Evolutionary conservation across 1,140 invertebrate species (phyloP).

Genomic region (Habropoda laboriosa): DNA sequence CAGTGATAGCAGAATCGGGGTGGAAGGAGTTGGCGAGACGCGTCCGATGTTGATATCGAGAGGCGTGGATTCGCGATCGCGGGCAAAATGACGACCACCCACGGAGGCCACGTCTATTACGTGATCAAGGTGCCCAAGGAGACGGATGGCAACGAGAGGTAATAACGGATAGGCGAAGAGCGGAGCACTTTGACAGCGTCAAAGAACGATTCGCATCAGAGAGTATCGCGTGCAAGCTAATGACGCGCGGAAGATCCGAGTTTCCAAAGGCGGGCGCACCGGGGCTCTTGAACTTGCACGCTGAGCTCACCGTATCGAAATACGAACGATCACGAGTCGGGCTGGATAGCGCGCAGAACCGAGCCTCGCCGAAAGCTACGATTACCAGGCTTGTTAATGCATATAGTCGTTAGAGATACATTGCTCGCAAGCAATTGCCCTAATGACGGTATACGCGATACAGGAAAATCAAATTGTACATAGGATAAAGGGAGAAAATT

Average conservation of each 20-base stretch:
- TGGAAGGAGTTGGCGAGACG: too few relatives aligned
- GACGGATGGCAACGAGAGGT: slow-evolving; percentile 76
- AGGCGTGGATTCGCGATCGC: slow-evolving; percentile 50
- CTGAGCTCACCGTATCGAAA: background rate
- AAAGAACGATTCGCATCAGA: too few relatives aligned
- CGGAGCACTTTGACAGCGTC: too few relatives aligned
- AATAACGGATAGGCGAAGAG: slow-evolving; percentile 47
- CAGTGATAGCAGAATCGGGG: too few relatives aligned
- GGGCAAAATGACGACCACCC: slow-evolving; percentile 83
- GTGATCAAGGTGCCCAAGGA: slow-evolving; percentile 85
- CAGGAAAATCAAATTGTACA: too few relatives aligned
- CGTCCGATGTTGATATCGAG: slow-evolving; percentile 43
- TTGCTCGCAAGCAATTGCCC: too few relatives aligned
- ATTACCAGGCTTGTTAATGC: too few relatives aligned
- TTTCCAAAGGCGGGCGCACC: background rate
- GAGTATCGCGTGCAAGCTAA: background rate
- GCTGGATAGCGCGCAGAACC: too few relatives aligned
- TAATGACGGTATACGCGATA: too few relatives aligned
- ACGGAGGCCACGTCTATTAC: slow-evolving; percentile 85
- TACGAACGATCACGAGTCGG: background rate
- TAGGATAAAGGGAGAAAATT: too few relatives aligned
- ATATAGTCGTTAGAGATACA: too few relatives aligned
- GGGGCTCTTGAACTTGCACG: slow-evolving; percentile 6
- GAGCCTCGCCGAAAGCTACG: too few relatives aligned
- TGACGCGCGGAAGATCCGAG: background rate